phyloP scores from a whole-genome alignment of 2,888 invertebrate species.

The Ormyrus labotus region DNA sequence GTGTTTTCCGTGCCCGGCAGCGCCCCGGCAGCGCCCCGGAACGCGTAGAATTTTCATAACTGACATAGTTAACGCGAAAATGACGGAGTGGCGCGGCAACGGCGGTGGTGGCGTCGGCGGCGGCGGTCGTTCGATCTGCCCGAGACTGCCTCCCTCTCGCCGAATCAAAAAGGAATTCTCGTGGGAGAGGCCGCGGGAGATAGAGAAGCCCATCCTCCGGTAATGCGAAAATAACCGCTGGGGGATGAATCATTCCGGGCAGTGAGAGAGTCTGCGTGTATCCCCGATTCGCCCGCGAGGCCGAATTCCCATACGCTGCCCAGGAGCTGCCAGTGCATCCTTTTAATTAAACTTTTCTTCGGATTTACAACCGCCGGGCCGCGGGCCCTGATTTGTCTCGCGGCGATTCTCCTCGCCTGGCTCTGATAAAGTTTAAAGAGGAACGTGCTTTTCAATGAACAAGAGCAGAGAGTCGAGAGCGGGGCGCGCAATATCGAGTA shows the following conservation, averaged over 20 bases:
- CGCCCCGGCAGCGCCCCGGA: background rate
- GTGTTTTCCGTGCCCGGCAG: too few species aligned
- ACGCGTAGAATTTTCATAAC: slow-evolving; percentile 61
- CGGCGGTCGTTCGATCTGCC: slow-evolving; percentile 58
- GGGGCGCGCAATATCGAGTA: too few species aligned
- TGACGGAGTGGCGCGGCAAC: slow-evolving; percentile 61
- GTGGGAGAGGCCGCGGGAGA: slow-evolving; percentile 40
- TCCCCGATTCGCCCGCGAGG: too few species aligned
- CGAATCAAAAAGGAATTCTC: slow-evolving; percentile 63
- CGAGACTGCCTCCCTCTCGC: slow-evolving; percentile 37
- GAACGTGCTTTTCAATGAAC: too few species aligned
- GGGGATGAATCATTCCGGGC: slow-evolving; percentile 62
- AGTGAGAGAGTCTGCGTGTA: background rate
- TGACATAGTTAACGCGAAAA: slow-evolving; percentile 65
- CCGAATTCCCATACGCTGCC: too few species aligned
- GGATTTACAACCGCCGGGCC: too few species aligned
- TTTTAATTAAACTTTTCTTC: too few species aligned
- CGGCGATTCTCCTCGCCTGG: too few species aligned
- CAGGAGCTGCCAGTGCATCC: too few species aligned
- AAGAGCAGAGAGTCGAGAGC: too few species aligned
- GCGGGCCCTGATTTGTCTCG: too few species aligned
- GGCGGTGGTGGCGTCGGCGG: slow-evolving; percentile 4
- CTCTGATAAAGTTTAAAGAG: too few species aligned
- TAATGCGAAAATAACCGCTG: slow-evolving; percentile 70
- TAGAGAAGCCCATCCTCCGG: slow-evolving; percentile 58